A percentile compares a stretch with the other conserved stretches of the same genome.
phyloP scores from a whole-genome alignment of 2,797 vertebrate genomes.

The Cercopithecus neglectus region DNA sequence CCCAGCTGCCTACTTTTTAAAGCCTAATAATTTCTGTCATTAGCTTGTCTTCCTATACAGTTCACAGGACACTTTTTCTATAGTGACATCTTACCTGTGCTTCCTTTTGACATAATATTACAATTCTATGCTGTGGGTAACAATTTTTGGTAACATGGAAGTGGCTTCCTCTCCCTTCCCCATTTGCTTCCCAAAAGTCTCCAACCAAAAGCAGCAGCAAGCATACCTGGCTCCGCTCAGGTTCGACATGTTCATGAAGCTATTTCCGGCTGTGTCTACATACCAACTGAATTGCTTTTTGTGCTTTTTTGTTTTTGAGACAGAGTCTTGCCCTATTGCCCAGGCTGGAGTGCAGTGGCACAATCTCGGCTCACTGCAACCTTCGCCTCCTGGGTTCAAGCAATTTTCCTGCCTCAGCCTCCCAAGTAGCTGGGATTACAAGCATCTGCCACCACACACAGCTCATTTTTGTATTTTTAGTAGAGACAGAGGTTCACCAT shows the following conservation, averaged over 20 bases:
- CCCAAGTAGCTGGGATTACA: no score
- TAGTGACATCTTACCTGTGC: not conserved
- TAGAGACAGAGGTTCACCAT: no score
- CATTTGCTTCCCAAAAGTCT: not conserved
- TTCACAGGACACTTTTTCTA: not conserved
- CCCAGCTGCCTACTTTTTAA: not conserved
- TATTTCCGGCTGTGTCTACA: not conserved
- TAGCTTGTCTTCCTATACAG: not conserved
- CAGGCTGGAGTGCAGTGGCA: not conserved
- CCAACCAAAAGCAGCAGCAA: not conserved
- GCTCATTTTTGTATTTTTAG: no score
- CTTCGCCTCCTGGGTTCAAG: not conserved
- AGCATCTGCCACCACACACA: rapidly evolving
- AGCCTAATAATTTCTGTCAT: not conserved
- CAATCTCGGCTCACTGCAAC: not conserved
- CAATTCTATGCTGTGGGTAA: not conserved
- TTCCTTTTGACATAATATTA: not conserved
- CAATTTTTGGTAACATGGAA: not conserved
- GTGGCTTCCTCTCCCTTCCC: not conserved
- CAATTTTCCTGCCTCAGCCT: no score
- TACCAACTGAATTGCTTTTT: not conserved
- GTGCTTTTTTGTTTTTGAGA: not conserved
- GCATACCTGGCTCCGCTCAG: not conserved
- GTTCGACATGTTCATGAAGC: not conserved
- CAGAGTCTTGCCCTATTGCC: not conserved